Evolutionary conservation across 2,888 invertebrate species (phyloP), one percentile per base, ranked within the genome.

Genomic region (Strigamia crassipes): DNA sequence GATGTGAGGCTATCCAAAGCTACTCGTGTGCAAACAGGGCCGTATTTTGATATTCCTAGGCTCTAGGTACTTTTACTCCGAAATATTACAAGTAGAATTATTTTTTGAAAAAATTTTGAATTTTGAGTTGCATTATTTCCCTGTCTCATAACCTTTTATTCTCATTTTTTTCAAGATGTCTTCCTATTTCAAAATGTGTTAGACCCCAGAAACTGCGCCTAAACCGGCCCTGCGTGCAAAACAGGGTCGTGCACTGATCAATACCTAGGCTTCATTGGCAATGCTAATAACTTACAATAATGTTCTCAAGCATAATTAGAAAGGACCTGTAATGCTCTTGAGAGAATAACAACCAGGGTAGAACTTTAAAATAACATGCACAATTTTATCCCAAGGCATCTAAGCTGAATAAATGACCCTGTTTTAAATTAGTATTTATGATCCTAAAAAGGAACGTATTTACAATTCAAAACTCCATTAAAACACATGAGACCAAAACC

Each of bases 391-490:
- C 18, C 18, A 56, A 56, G 21, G 56, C 18, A 18, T 56, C 56
- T 56, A 56, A 56, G n/a, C 18, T n/a, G 56, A 56, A 56, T 56
- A 56, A 56, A 56, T 56, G 56, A 21, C 56, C 56, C 18, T 18
- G 56, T n/a, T 18, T 56, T 56, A 56, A n/a, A 56, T 56, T 56
- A 56, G 56, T 56, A 56, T 56, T 56, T n/a, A 56, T 56, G 56
- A 56, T 56, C 56, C 56, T 18, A 56, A 56, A 46, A 56, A 56
- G n/a, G 56, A 56, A 56, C 18, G 18, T 56, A 56, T 56, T 56
- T 56, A 56, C 56, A 56, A 18, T 56, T 56, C 56, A 56, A 56
- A 56, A 56, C 56, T 56, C 56, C 56, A 56, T 56, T 56, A 56
- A 56, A 56, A 56, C 56, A 56, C 56, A 46, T 13, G 21, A 56